phyloP scores from a whole-genome alignment of 2,888 invertebrate genomes.

The Nasonovia ribisnigri region DNA sequence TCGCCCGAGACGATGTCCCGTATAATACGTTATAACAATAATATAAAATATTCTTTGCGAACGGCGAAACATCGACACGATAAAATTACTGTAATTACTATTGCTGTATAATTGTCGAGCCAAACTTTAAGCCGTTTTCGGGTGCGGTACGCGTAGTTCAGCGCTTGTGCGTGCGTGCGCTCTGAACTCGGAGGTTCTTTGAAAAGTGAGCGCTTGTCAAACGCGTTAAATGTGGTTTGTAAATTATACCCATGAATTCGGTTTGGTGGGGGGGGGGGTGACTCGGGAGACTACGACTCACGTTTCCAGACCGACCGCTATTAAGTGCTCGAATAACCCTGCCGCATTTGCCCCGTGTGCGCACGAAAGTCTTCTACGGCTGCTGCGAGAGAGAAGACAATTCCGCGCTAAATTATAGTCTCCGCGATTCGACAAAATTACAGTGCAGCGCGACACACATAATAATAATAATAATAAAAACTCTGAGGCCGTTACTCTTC shows the following conservation, averaged over 20 bases:
- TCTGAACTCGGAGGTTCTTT: not conserved
- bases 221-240: conserved; percentile 53
- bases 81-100: not conserved
- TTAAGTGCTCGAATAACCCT: conserved; percentile 47
- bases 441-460: not conserved
- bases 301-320: conserved; percentile 36
- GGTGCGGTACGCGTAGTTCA: not conserved
- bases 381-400: not conserved
- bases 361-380: not conserved
- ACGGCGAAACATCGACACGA: not conserved
- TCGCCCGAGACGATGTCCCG: not conserved
- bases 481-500: not conserved
- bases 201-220: conserved; percentile 44
- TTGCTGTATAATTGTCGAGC: too few species aligned
- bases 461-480: not conserved
- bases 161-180: not conserved
- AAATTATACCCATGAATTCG: conserved; percentile 40
- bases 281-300: conserved; percentile 21
- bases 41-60: not conserved
- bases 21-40: not conserved
- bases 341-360: not conserved
- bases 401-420: conserved; percentile 39
- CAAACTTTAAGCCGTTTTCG: not conserved
- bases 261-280: too few species aligned
- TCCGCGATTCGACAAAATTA: conserved; percentile 10